Evolutionary conservation across 2,113 vertebrate genomes (phyloP).

Genomic region (Ctenomys sociabilis): DNA sequence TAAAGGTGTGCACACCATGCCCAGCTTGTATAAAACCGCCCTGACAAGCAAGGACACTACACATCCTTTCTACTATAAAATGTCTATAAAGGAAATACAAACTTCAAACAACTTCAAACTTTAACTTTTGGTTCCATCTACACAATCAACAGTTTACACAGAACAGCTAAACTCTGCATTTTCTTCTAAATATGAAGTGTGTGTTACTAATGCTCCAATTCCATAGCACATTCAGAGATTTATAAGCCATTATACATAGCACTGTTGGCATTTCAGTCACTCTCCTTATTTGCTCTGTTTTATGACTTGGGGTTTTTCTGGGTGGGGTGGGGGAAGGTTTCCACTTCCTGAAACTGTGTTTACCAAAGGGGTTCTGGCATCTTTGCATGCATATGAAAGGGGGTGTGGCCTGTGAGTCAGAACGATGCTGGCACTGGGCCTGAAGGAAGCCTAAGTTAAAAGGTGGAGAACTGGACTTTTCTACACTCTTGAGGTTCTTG

Average conservation of each 20-base stretch:
- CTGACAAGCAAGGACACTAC: not conserved
- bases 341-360: constrained; percentile 21
- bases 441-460: not conserved
- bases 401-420: not conserved
- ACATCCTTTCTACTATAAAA: not conserved
- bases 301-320: not conserved
- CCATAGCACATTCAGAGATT: not conserved
- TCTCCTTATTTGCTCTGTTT: not conserved
- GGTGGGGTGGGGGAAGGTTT: not conserved
- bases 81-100: not conserved
- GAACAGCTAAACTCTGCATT: not conserved
- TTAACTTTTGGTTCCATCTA: not conserved
- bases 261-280: not conserved
- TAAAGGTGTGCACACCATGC: not conserved
- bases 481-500: not conserved
- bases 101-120: not conserved
- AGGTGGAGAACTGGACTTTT: not conserved
- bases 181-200: not conserved
- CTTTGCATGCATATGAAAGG: not conserved
- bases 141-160: not conserved
- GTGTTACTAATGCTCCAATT: not conserved
- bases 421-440: not conserved
- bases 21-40: not conserved
- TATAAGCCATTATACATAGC: not conserved
- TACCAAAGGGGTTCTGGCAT: not conserved